Percentiles rank a stretch among this genome's conserved stretches.
phyloP scores from a whole-genome alignment of 2,888 invertebrate genomes.

The Schizotus pectinicornis region DNA sequence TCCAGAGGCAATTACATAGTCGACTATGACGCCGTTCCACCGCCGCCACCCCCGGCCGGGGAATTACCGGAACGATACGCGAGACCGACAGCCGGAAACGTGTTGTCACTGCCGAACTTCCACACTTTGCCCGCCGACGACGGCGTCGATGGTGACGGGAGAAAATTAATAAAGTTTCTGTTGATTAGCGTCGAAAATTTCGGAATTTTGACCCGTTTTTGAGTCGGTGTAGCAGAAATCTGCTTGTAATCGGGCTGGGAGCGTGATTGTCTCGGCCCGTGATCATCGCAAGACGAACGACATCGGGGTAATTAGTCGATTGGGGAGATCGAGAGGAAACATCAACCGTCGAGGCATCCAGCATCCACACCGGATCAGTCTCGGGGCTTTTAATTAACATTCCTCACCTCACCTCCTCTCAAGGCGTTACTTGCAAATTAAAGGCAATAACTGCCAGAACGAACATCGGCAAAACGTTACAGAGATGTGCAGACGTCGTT shows the following conservation, averaged over 20 bases:
- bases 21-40: constrained; percentile 45
- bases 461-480: constrained; percentile 53
- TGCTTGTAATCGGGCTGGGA: too few species aligned
- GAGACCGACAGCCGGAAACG: constrained; percentile 30
- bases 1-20: constrained; percentile 60
- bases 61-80: constrained; percentile 30
- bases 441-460: constrained; percentile 59
- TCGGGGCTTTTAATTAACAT: constrained; percentile 60
- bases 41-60: constrained; percentile 29
- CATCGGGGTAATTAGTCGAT: constrained; percentile 34
- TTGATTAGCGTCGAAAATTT: constrained; percentile 4
- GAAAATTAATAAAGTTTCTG: constrained; percentile 30
- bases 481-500: constrained; percentile 52
- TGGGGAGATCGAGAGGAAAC: constrained; percentile 43
- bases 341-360: constrained; percentile 39
- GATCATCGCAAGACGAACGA: constrained; percentile 28
- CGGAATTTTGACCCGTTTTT: background rate
- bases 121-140: constrained; percentile 15
- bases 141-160: constrained; percentile 20
- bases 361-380: constrained; percentile 34
- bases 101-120: constrained; percentile 27
- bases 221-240: too few species aligned
- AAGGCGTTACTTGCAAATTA: constrained; percentile 57
- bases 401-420: constrained; percentile 56
- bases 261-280: constrained; percentile 7